Conservation (phyloP, 2,888 invertebrate genomes). For the Pheosia tremula region DNA sequence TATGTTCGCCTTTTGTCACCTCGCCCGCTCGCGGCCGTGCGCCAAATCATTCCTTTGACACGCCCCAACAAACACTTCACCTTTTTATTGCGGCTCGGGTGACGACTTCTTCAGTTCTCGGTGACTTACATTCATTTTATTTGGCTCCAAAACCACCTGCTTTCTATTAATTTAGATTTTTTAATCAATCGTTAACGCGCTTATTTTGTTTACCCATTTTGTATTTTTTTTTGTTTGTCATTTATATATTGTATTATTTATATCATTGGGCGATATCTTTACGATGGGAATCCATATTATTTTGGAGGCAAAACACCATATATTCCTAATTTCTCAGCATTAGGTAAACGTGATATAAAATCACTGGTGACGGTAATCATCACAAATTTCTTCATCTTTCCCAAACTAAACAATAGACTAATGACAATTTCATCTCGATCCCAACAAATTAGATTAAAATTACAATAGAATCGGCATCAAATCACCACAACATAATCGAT, state of each 20-base stretch:
- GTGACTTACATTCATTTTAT: not conserved
- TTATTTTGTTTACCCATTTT: not conserved
- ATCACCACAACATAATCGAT: constrained; percentile 52
- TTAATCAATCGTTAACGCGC: not conserved
- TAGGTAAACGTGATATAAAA: not conserved
- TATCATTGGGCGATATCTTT: too few species aligned
- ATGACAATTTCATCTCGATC: constrained; percentile 45
- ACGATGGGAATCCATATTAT: not conserved
- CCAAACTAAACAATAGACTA: constrained; percentile 45
- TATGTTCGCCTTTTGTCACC: constrained; percentile 57
- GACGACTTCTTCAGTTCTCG: not conserved
- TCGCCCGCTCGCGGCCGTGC: constrained; percentile 25
- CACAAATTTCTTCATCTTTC: constrained; percentile 38
- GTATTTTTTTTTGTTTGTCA: not conserved
- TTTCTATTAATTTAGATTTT: not conserved
- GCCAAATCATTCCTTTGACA: constrained; percentile 63
- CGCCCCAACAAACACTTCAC: constrained; percentile 53
- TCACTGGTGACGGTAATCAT: constrained; percentile 30
- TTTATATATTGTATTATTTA: not conserved
- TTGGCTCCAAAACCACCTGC: not conserved
- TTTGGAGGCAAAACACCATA: too few species aligned
- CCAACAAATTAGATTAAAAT: constrained; percentile 58
- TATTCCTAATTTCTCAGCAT: not conserved
- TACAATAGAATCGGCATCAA: constrained; percentile 56
- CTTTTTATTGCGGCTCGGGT: constrained; percentile 43